Conservation (phyloP, 2,888 invertebrate genomes). For the Philonicus albiceps region DNA sequence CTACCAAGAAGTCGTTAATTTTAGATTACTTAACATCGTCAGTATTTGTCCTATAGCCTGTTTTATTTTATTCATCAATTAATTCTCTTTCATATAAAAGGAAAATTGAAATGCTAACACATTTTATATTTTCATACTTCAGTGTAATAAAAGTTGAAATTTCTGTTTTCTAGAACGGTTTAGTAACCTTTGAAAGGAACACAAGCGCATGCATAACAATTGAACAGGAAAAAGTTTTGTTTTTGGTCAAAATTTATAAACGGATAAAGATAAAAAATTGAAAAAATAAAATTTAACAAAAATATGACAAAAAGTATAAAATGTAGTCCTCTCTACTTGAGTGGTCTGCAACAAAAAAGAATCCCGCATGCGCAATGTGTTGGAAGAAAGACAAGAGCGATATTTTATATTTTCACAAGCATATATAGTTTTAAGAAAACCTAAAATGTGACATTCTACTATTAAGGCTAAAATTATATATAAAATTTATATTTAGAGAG, state of each 20-base stretch:
- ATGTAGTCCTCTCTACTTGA: neutral
- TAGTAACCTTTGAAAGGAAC: neutral
- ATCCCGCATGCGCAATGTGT: neutral
- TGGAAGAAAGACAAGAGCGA: neutral
- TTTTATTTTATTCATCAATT: neutral
- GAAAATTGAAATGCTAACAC: neutral
- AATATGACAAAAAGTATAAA: neutral
- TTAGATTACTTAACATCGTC: neutral
- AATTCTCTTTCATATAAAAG: neutral
- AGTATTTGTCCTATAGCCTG: neutral
- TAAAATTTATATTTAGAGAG: conserved; percentile 20
- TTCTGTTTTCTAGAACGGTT: neutral
- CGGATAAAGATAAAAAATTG: neutral
- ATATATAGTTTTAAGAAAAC: neutral
- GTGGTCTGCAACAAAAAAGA: neutral
- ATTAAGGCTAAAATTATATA: conserved; percentile 29
- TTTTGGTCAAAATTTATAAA: neutral
- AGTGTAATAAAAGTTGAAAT: neutral
- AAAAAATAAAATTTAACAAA: neutral
- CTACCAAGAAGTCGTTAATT: neutral
- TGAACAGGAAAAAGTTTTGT: neutral
- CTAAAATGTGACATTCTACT: conserved; percentile 11
- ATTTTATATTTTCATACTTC: neutral
- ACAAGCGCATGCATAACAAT: neutral
- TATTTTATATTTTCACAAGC: conserved; percentile 32